Percentiles rank a stretch among this genome's conserved stretches.
Evolutionary conservation across 2,113 vertebrate species (phyloP).

Genomic region (Donacobius atricapilla): DNA sequence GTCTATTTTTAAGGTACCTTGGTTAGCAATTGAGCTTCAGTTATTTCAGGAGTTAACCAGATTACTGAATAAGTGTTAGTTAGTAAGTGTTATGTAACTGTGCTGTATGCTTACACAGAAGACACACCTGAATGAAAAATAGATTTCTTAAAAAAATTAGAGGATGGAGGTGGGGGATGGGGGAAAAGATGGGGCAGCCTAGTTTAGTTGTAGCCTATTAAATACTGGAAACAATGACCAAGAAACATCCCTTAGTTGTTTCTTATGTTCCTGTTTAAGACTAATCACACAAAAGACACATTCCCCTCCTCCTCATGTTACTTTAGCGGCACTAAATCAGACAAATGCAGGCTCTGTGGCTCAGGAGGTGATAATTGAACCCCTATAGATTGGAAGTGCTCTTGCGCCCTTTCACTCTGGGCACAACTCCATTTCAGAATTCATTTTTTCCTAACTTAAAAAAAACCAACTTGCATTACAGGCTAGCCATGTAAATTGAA

Average conservation of each 20-base stretch:
- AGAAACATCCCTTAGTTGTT: not conserved
- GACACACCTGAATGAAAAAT: not conserved
- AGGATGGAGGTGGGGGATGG: rapidly evolving
- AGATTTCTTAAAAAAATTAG: not conserved
- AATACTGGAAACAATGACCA: not conserved
- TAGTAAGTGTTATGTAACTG: not conserved
- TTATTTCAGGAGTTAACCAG: not conserved
- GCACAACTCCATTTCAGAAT: not conserved
- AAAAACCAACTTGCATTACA: not conserved
- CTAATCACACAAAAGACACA: not conserved
- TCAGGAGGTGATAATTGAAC: not conserved
- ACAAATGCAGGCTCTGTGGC: not conserved
- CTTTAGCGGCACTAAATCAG: not conserved
- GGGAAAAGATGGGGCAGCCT: not conserved
- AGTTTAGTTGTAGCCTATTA: not conserved
- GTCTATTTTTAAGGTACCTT: not conserved
- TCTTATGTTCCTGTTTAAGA: not conserved
- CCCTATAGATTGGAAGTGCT: not conserved
- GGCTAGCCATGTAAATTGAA: slow-evolving; percentile 7
- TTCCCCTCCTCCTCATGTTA: rapidly evolving
- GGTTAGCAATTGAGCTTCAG: not conserved
- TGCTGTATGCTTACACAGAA: not conserved
- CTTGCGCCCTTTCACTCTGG: not conserved
- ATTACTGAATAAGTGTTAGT: not conserved
- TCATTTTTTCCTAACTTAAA: not conserved